A percentile compares a stretch with the other conserved stretches of the same genome.
Conservation (phyloP, 2,888 invertebrate species). For the Parochlus steinenii region DNA sequence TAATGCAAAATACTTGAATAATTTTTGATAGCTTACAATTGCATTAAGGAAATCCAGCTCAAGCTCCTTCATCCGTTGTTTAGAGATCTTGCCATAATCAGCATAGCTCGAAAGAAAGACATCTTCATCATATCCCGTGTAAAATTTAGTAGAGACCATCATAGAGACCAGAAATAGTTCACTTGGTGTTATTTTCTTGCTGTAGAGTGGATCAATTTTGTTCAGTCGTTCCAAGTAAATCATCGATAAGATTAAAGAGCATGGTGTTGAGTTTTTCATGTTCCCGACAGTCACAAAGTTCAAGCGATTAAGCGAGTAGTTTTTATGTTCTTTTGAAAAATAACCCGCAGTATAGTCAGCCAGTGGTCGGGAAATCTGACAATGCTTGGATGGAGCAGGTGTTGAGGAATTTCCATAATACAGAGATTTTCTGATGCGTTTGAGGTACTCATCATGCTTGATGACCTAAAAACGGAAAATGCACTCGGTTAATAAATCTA, state of each 20-base stretch:
- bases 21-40: conserved; percentile 56
- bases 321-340: conserved; percentile 62
- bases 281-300: conserved; percentile 60
- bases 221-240: conserved; percentile 85
- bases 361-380: conserved; percentile 57
- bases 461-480: too few relatives aligned
- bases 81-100: conserved; percentile 55
- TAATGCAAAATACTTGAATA: conserved; percentile 7
- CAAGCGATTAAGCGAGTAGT: conserved; percentile 58
- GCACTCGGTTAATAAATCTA: too few relatives aligned
- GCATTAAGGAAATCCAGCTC: conserved; percentile 80
- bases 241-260: conserved; percentile 81
- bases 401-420: conserved; percentile 72
- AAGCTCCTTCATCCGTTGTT: conserved; percentile 57
- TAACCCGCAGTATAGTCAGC: conserved; percentile 69
- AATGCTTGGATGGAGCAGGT: conserved; percentile 50
- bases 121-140: conserved; percentile 84
- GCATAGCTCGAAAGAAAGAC: conserved; percentile 91
- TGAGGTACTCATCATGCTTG: conserved; percentile 58
- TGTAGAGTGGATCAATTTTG: conserved; percentile 63
- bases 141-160: conserved; percentile 92
- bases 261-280: conserved; percentile 72
- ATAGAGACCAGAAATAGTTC: conserved; percentile 89
- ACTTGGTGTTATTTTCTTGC: conserved; percentile 67
- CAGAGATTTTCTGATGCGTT: conserved; percentile 71